Conservation (phyloP, 2,888 invertebrate species). For the Augochlorella aurata region DNA sequence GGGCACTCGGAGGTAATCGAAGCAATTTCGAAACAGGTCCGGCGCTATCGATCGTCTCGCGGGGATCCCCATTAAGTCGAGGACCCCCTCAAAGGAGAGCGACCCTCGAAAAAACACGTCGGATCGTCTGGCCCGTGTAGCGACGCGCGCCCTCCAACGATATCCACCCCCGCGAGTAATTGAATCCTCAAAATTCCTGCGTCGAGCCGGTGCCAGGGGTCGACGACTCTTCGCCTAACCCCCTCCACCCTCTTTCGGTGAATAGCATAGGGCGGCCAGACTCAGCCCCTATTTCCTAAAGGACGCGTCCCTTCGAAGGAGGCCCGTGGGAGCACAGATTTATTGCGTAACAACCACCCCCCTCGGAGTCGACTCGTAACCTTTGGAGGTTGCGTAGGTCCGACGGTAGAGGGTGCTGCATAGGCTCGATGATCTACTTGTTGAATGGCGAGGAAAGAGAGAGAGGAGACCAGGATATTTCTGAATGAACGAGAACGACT, state of each 20-base stretch:
- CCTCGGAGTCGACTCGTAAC: constrained; percentile 71
- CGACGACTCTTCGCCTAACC: constrained; percentile 43
- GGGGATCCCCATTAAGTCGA: constrained; percentile 10
- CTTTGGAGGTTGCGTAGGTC: constrained; percentile 74
- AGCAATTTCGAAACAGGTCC: constrained; percentile 12
- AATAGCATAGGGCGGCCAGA: neutral
- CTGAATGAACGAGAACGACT: constrained; percentile 73
- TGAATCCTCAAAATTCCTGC: constrained; percentile 61
- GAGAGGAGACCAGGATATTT: constrained; percentile 71
- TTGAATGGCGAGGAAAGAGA: constrained; percentile 65
- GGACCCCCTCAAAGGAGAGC: constrained; percentile 6
- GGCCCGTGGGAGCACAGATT: constrained; percentile 65
- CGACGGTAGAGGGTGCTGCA: constrained; percentile 73
- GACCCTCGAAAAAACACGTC: constrained; percentile 17
- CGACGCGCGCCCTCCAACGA: neutral
- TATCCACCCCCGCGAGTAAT: constrained; percentile 35
- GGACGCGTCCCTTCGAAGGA: constrained; percentile 61
- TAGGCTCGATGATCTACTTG: constrained; percentile 74
- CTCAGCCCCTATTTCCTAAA: constrained; percentile 8
- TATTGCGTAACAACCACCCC: constrained; percentile 72
- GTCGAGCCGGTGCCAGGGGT: constrained; percentile 45
- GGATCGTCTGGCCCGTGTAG: constrained; percentile 6
- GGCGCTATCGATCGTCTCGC: constrained; percentile 13
- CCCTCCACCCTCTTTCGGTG: neutral
- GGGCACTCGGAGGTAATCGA: constrained; percentile 3